These are phyloP conservation scores for Drosophila sechellia DNA, from an alignment of 1,140 invertebrate genomes.

Conservation along the genomic window DNA sequence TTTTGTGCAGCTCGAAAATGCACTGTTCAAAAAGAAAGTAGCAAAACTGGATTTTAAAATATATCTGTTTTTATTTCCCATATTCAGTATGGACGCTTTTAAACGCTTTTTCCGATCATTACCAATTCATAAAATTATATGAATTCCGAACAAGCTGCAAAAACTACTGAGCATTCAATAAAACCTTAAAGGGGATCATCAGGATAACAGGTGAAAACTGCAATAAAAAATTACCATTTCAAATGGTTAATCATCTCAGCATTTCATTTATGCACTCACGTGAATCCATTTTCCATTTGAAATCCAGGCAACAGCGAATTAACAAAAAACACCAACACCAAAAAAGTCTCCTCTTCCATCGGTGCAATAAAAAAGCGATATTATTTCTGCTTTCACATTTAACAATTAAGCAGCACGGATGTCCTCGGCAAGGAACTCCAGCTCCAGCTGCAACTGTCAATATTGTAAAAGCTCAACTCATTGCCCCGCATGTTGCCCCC, in stretches of 20 bases:
- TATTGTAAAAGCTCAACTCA: constrained; percentile 33
- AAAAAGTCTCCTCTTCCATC: neutral
- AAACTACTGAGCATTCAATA: neutral
- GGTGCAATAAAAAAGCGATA: neutral
- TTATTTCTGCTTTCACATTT: constrained; percentile 17
- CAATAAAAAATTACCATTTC: constrained; percentile 8
- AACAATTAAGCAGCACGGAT: constrained; percentile 43
- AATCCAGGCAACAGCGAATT: neutral
- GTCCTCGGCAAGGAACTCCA: constrained; percentile 47
- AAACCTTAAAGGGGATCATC: neutral
- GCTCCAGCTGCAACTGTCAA: constrained; percentile 57
- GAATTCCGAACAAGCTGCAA: no score
- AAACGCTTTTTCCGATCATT: no score
- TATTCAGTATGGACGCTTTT: no score
- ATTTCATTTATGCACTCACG: constrained; percentile 1
- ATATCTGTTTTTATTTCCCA: no score
- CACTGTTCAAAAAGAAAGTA: neutral
- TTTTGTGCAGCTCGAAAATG: constrained; percentile 7
- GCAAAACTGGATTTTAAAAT: neutral
- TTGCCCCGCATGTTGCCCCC: constrained; percentile 6
- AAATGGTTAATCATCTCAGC: constrained; percentile 4
- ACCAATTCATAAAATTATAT: no score
- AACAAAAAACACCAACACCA: constrained; percentile 1
- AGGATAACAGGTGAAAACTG: neutral
- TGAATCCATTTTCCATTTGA: neutral